Evolutionary conservation across 2,888 invertebrate genomes (phyloP), one percentile per base, ranked within the genome.

Genomic region (Agrochola litura): DNA sequence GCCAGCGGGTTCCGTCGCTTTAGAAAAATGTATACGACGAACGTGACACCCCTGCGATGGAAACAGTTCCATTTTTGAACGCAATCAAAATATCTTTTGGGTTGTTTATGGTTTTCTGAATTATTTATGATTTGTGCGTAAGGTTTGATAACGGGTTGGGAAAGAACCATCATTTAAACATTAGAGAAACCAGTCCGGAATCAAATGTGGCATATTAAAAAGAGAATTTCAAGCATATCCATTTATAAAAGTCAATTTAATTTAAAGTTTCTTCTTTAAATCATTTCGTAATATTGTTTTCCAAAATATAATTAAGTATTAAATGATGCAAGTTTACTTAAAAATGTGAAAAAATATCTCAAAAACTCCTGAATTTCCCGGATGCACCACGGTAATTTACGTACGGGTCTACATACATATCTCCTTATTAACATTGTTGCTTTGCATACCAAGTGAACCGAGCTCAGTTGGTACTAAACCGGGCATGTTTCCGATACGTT

Each of bases 1-100:
- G 76, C 46, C 82, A 83, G 61, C 77, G 72, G 87, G 89, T 82
- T 85, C 81, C 82, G 86, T 79, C 81, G 85, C 83, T 88, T 90
- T 88, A 88, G 88, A 90, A 89, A 91, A 91, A 92, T 89, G 88
- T 87, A 91, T 88, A 90, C 79, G 79, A 52, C 56, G 80, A 70
- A 82, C 90, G 92, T 91, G 91, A 88, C 88, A 71, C 41, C 77
- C 25, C 58, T 63, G 46, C 65, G 61, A 25, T 70, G 61, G 71
- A 68, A 85, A 82, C 41, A 16, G 52, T 81, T 83, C 67, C 76
- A 76, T 86, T 72, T 88, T 77, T 73, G 73, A 79, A 76, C 19
- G 83, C 76, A 74, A 85, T 88, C 84, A 84, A 78, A 85, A 76
- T 69, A 54, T 71, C 0, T 79, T 76, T 79, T 65, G 58, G 52